These are phyloP conservation scores for Philereme vetulata DNA, from an alignment of 2,888 invertebrate genomes.

Conservation along the genomic window DNA sequence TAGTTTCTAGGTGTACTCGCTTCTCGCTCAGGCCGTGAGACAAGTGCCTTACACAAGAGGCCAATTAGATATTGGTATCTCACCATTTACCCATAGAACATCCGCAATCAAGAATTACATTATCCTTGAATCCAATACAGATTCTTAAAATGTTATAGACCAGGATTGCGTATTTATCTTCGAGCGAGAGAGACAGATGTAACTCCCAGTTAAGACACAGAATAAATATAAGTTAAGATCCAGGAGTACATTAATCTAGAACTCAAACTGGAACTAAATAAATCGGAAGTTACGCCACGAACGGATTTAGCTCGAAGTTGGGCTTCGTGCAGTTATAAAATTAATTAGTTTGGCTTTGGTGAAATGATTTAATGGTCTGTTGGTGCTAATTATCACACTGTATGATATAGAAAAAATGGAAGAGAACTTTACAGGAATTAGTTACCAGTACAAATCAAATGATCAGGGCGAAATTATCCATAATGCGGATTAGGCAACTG, in stretches of 20 bases:
- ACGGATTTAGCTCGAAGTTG: constrained; percentile 8
- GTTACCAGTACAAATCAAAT: too few relatives aligned
- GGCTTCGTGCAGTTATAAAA: constrained; percentile 11
- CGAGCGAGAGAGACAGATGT: neutral
- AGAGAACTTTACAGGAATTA: too few relatives aligned
- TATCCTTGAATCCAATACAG: constrained; percentile 18
- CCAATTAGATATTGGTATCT: too few relatives aligned
- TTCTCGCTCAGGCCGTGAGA: too few relatives aligned
- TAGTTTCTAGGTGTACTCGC: too few relatives aligned
- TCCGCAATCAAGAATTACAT: constrained; percentile 17
- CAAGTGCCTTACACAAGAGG: too few relatives aligned
- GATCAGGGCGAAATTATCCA: too few relatives aligned
- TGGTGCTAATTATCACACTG: neutral
- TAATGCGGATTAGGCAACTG: too few relatives aligned
- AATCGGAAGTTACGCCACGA: constrained; percentile 23
- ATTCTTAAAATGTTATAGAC: constrained; percentile 33
- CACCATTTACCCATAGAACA: constrained; percentile 4
- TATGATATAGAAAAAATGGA: too few relatives aligned
- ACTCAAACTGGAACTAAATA: constrained; percentile 40
- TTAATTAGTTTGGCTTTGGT: constrained; percentile 9
- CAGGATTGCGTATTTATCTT: constrained; percentile 33
- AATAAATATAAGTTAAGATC: constrained; percentile 9
- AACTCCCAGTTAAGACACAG: constrained; percentile 22
- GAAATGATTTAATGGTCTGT: neutral
- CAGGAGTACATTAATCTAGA: constrained; percentile 33